Evolutionary conservation across 2,797 vertebrate genomes (phyloP).

Genomic region (Sorex maritimensis): DNA sequence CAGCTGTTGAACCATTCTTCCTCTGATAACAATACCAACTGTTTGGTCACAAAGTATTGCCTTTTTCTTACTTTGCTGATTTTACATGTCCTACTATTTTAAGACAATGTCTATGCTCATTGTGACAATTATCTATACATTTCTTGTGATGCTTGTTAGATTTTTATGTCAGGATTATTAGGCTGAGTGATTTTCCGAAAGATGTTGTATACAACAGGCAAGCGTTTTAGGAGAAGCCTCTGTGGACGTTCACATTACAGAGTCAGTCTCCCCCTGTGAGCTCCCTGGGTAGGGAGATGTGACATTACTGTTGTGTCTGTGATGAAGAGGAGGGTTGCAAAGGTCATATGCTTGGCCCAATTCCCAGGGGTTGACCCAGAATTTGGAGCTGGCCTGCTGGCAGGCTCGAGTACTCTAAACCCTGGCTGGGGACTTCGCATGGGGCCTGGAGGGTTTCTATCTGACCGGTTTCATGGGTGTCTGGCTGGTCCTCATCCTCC

Average conservation of each 20-base stretch:
- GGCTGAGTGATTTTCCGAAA: background rate
- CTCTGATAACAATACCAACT: background rate
- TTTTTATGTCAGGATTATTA: background rate
- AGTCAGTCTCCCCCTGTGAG: too few species aligned
- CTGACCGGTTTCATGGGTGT: conserved; percentile 18
- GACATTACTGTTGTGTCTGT: background rate
- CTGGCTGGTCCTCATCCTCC: background rate
- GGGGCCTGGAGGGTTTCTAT: background rate
- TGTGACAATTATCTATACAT: background rate
- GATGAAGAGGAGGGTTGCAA: background rate
- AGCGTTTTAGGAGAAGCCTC: too few species aligned
- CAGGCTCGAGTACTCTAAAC: background rate
- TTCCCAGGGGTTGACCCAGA: background rate
- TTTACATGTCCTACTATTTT: conserved; percentile 28
- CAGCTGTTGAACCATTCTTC: conserved; percentile 13
- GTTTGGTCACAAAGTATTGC: background rate
- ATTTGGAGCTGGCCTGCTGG: background rate
- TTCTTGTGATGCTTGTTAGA: background rate
- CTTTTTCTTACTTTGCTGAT: conserved; percentile 1
- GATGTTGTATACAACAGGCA: background rate
- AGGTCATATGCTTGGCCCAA: background rate
- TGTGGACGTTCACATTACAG: too few species aligned
- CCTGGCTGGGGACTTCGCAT: too few species aligned
- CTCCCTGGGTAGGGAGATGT: too few species aligned
- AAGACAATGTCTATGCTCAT: background rate